phyloP scores from a whole-genome alignment of 2,888 invertebrate species.

The Chesias legatella region DNA sequence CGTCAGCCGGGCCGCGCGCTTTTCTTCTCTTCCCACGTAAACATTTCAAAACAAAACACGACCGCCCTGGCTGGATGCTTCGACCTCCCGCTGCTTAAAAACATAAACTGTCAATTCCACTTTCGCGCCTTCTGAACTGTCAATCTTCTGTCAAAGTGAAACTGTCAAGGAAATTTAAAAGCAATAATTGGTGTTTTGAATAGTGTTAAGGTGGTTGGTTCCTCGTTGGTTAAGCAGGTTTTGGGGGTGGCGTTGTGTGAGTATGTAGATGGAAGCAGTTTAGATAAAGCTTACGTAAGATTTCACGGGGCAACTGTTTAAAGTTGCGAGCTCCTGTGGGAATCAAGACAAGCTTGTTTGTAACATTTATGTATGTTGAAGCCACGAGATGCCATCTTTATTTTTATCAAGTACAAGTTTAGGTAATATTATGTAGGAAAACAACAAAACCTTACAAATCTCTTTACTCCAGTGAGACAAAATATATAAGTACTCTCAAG shows the following conservation, averaged over 20 bases:
- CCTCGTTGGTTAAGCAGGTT: constrained; percentile 44
- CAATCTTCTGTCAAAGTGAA: constrained; percentile 38
- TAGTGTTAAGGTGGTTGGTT: constrained; percentile 57
- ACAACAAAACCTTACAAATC: too few species aligned
- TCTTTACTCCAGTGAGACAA: too few species aligned
- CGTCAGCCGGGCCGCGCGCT: constrained; percentile 74
- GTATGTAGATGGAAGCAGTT: constrained; percentile 57
- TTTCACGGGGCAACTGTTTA: constrained; percentile 40
- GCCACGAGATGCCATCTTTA: constrained; percentile 12
- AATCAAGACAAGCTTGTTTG: constrained; percentile 5
- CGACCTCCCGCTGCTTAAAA: constrained; percentile 35
- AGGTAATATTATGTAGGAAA: too few species aligned
- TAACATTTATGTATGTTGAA: constrained; percentile 1
- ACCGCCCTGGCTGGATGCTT: constrained; percentile 66
- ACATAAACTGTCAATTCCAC: constrained; percentile 35
- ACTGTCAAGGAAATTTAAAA: constrained; percentile 56
- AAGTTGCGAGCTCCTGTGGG: constrained; percentile 30
- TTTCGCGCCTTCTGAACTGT: constrained; percentile 58
- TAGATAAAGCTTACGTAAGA: constrained; percentile 72
- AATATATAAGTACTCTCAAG: too few species aligned
- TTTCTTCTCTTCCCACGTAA: constrained; percentile 53
- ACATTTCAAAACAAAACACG: constrained; percentile 67
- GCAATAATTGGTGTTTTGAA: constrained; percentile 57
- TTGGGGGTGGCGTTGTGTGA: constrained; percentile 54
- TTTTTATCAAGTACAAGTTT: too few species aligned